A percentile compares a stretch with the other conserved stretches of the same genome.
Evolutionary conservation across 2,113 vertebrate genomes (phyloP).

Genomic region (Ancistrus triradiatus): DNA sequence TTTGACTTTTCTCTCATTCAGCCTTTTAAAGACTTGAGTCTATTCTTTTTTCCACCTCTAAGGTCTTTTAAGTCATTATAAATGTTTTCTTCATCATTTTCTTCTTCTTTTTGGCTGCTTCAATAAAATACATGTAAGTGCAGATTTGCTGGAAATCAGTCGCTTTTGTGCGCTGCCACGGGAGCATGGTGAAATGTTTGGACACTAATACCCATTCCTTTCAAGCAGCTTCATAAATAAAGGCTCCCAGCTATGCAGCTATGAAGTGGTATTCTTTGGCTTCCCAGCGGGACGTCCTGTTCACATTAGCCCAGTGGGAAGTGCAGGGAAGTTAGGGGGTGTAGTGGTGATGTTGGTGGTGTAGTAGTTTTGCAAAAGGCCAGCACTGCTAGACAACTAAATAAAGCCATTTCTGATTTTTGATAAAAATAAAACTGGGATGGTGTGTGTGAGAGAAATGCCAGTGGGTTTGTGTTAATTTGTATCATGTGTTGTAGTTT

Average conservation of each 20-base stretch:
- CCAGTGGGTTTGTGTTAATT: no score
- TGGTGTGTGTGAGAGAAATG: slow-evolving; percentile 45
- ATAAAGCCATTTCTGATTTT: slow-evolving; percentile 99
- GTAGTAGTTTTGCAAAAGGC: slow-evolving; percentile 69
- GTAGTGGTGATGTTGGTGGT: slow-evolving; percentile 12
- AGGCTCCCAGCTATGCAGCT: slow-evolving; percentile 95
- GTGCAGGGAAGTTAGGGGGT: slow-evolving; percentile 28
- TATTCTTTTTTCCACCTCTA: slow-evolving; percentile 63
- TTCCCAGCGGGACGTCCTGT: slow-evolving; percentile 96
- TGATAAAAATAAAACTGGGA: slow-evolving; percentile 83
- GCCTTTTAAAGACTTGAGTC: slow-evolving; percentile 60
- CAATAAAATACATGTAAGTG: slow-evolving; percentile 99
- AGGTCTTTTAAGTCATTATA: slow-evolving; percentile 78
- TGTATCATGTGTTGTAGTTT: slow-evolving; percentile 23
- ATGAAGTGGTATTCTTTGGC: slow-evolving; percentile 99
- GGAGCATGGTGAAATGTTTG: slow-evolving; percentile 99
- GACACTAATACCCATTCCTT: slow-evolving; percentile 99
- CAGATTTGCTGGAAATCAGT: slow-evolving; percentile 99
- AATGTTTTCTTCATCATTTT: slow-evolving; percentile 60
- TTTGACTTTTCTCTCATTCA: slow-evolving; percentile 65
- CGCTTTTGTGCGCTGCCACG: slow-evolving; percentile 97
- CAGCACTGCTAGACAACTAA: slow-evolving; percentile 99
- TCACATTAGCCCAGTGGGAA: slow-evolving; percentile 99
- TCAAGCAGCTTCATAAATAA: slow-evolving; percentile 98
- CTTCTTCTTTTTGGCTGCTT: slow-evolving; percentile 70